These are phyloP conservation scores for Gisinianus flammeolus DNA, from an alignment of 2,888 invertebrate species.

Conservation along the genomic window DNA sequence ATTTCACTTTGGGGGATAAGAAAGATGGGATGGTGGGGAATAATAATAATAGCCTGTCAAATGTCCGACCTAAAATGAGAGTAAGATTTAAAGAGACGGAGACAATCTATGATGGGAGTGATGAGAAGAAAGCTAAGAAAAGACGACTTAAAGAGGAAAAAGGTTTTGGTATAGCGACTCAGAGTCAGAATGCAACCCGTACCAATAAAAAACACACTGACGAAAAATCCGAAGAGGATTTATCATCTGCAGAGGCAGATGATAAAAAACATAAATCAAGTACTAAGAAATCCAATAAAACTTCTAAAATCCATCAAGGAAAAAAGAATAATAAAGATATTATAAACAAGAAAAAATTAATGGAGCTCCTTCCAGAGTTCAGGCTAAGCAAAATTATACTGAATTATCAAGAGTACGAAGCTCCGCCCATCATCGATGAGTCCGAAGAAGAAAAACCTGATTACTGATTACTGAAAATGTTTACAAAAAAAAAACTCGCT, in stretches of 20 bases:
- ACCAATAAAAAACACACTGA: neutral
- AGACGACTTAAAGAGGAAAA: neutral
- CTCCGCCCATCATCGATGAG: neutral
- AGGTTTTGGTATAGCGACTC: neutral
- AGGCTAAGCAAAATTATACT: neutral
- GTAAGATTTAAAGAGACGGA: slow-evolving; percentile 5
- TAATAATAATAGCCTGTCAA: neutral
- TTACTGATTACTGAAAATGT: neutral
- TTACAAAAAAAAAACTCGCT: too few species aligned
- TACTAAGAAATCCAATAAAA: neutral
- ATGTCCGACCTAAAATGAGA: neutral
- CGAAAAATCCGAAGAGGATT: neutral
- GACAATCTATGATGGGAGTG: slow-evolving; percentile 10
- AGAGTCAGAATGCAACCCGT: neutral
- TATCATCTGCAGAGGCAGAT: neutral
- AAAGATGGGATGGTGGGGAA: neutral
- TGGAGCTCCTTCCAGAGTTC: neutral
- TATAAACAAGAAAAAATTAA: neutral
- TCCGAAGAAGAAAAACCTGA: neutral
- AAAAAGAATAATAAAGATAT: neutral
- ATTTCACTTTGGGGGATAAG: neutral
- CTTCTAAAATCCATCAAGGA: neutral
- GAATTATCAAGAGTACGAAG: slow-evolving; percentile 10
- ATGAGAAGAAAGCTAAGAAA: neutral
- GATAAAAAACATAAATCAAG: neutral